Base-by-base conservation (phyloP, 2,113 vertebrate genomes). In the Dasyurus viverrinus region DNA sequence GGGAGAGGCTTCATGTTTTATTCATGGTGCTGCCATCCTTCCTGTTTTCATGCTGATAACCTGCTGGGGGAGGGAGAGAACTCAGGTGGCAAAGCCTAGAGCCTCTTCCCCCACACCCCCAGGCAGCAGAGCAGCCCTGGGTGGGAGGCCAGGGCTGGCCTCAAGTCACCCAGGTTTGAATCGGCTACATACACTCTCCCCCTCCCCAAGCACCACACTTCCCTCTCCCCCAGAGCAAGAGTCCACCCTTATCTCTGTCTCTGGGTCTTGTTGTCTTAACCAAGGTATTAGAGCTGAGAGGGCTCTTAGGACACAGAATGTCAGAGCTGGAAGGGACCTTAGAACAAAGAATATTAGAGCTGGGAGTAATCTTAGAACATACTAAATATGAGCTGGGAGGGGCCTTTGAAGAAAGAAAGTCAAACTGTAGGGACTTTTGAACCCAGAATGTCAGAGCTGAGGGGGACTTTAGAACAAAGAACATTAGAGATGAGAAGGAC, bases 31-130 rank as follows among this genome's bases (percentile, higher is more conserved):
- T 96, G 96, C 98, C 98, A 97, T 98, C 98, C 98, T 98, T 98
- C 98, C 98, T 99, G 98, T 98, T 98, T 98, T 99, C 98, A 98
- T 97, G 98, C 98, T 99, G 98, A 99, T 99, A 99, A 99, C 98
- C 98, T 97, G 84, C 98, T 0, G 92, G 97, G 98, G 98, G 97
- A 98, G 97, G 97, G 98, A 98, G 97, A 96, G 98, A 98, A 98
- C 96, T 98, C 98, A 98, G 98, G 98, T 98, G 98, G 98, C 97
- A 98, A 98, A 97, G 97, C 97, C 97, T 93, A 36, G 96, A 97
- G 98, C 97, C 97, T 53, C 93, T 92, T 96, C 96, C 95, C 96
- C 96, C 97, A 91, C 76, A 98, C 96, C 96, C 95, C 96, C 90
- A 47, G 97, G 90, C 93, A 84, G 92, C 26, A 46, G 93, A 92